Base-by-base conservation (phyloP, 1,140 invertebrate genomes). In the Belonocnema kinseyi region DNA sequence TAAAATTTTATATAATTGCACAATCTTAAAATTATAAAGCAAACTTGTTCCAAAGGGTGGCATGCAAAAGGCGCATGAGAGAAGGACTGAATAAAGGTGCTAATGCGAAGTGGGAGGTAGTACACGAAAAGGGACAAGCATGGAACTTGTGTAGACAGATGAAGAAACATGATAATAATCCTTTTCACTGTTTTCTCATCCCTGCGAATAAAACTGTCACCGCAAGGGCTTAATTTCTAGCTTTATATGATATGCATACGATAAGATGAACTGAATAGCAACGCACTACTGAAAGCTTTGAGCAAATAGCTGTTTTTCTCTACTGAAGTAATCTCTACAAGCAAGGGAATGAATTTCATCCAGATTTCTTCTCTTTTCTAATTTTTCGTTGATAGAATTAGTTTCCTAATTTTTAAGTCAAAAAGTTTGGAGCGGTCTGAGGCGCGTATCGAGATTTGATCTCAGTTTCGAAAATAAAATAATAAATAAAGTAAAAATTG, bases 161-260 rank as follows among this genome's bases (percentile, higher is more conserved):
- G 75, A 66, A 80, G 76, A 77, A 80, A 80, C 16, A 75, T 26
- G 79, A 80, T 80, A 80, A 66, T 66, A 66, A 40, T 77, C 74
- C 73, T 74, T 58, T 76, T 33, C 58, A 61, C 58, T 61, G 53
- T 77, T 66, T 50, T 52, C 66, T 50, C 73, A 74, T 75, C 72
- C 52, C 33, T 58, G 14, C 40, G 17, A 50, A 51, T 40, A 71
- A 80, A 80, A 56, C 21, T 77, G 53, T 74, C 26, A 66, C 73
- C 61, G 19, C 50, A 50, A 73, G 21, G 19, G 52, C 70, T 77
- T 80, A 80, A 80, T 80, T 77, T 52, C 21, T 73, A 66, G 61
- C 61, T 40, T 40, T 40, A 33, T 66, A 66, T 14, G 61, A 66
- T 66, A 66, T 66, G 61, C 61, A 66, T 40, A 66, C 33, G 61